phyloP scores from a whole-genome alignment of 2,113 vertebrate species.

The Trinectes maculatus region DNA sequence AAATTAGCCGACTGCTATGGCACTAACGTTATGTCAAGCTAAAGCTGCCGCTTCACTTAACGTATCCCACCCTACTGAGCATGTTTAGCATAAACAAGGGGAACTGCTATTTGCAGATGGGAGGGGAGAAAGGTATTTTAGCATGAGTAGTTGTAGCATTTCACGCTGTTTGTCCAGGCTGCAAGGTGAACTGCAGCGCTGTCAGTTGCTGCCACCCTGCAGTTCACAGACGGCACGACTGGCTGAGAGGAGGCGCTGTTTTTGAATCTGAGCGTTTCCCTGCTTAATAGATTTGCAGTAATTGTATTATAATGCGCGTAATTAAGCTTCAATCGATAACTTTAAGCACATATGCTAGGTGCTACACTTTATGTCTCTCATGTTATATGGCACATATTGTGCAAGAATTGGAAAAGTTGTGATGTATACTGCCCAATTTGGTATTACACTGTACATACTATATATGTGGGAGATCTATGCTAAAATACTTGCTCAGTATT shows the following conservation, averaged over 20 bases:
- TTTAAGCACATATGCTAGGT: neutral
- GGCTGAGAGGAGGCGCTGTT: neutral
- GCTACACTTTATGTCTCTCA: neutral
- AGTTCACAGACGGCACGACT: neutral
- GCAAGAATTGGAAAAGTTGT: neutral
- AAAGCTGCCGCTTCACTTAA: slow-evolving; percentile 3
- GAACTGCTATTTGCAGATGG: too few species aligned
- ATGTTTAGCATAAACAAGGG: too few species aligned
- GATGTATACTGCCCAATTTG: neutral
- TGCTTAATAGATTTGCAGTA: neutral
- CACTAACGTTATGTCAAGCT: slow-evolving; percentile 10
- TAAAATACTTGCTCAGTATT: too few species aligned
- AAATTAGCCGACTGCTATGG: slow-evolving; percentile 62
- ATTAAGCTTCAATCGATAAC: neutral
- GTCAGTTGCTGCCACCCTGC: slow-evolving; percentile 6
- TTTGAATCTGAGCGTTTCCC: neutral
- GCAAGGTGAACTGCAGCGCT: neutral
- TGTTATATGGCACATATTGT: neutral
- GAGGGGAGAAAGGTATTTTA: too few species aligned
- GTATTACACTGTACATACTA: neutral
- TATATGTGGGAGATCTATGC: too few species aligned
- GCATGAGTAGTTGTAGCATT: neutral
- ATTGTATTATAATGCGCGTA: neutral
- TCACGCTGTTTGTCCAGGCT: neutral
- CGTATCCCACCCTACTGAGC: too few species aligned